These are phyloP conservation scores for Branchipolynoe longqiensis DNA, from an alignment of 2,888 invertebrate genomes.

Conservation along the genomic window DNA sequence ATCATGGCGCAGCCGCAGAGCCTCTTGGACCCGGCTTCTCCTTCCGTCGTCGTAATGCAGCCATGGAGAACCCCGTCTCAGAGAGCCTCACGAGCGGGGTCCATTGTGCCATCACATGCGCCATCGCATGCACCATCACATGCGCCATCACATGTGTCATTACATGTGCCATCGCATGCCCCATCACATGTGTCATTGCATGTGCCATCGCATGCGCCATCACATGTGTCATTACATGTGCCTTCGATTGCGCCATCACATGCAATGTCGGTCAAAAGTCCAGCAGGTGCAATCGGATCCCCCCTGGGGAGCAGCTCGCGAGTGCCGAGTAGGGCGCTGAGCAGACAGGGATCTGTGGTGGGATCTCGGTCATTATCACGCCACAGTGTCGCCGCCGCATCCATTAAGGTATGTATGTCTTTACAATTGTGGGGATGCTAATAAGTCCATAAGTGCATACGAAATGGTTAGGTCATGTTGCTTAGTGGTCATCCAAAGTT, in stretches of 20 bases:
- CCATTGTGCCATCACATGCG: not conserved
- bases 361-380: not conserved
- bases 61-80: not conserved
- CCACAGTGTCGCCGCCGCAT: constrained; percentile 7
- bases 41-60: not conserved
- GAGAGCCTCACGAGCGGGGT: not conserved
- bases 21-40: not conserved
- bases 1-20: constrained; percentile 6
- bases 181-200: not conserved
- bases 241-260: not conserved
- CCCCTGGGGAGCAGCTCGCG: no score
- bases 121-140: not conserved
- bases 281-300: no score
- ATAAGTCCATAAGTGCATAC: no score
- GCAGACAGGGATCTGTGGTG: constrained; percentile 25
- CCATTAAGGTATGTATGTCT: constrained; percentile 26
- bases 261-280: not conserved
- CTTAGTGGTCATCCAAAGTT: no score
- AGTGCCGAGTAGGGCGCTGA: not conserved
- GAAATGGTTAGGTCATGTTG: no score
- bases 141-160: not conserved
- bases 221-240: not conserved
- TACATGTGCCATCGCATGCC: not conserved
- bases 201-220: not conserved
- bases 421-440: no score